A percentile compares a stretch with the other conserved stretches of the same genome.
Conservation (phyloP, 1,140 invertebrate genomes). For the Drosophila malerkotliana region DNA sequence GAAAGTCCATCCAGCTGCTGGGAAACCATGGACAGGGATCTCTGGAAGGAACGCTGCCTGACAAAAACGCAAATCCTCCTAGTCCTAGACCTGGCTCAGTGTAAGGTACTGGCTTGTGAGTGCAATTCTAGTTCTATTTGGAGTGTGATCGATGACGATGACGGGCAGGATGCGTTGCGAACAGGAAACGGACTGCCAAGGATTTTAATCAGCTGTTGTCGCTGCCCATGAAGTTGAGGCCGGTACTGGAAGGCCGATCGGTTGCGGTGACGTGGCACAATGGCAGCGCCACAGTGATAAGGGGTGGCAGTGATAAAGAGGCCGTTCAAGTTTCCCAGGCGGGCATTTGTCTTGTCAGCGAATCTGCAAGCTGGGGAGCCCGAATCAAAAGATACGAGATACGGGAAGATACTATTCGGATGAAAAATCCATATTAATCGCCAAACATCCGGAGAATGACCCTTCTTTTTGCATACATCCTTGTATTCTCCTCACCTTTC, state of each 20-base stretch:
- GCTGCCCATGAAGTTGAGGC: constrained; percentile 17
- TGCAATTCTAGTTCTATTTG: constrained; percentile 67
- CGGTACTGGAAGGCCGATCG: constrained; percentile 23
- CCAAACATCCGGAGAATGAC: neutral
- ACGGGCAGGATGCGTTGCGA: constrained; percentile 36
- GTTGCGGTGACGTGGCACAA: constrained; percentile 2
- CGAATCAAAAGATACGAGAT: neutral
- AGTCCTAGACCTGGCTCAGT: too few species aligned
- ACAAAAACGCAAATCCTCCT: too few species aligned
- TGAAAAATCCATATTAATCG: neutral
- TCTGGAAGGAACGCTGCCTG: neutral
- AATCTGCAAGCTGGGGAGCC: neutral
- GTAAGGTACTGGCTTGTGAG: constrained; percentile 23
- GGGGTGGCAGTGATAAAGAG: neutral
- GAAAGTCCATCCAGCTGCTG: neutral
- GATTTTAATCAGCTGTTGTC: constrained; percentile 67
- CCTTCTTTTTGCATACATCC: neutral
- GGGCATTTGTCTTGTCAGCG: constrained; percentile 2
- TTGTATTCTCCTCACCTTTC: neutral
- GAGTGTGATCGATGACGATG: constrained; percentile 73
- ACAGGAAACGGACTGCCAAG: constrained; percentile 20
- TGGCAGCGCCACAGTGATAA: too few species aligned
- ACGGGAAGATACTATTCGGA: neutral
- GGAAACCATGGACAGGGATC: neutral
- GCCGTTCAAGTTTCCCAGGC: neutral